A percentile compares a stretch with the other conserved stretches of the same genome.
These are phyloP conservation scores for Lutjanus argentimaculatus DNA, from an alignment of 2,797 vertebrate genomes.

Conservation along the genomic window DNA sequence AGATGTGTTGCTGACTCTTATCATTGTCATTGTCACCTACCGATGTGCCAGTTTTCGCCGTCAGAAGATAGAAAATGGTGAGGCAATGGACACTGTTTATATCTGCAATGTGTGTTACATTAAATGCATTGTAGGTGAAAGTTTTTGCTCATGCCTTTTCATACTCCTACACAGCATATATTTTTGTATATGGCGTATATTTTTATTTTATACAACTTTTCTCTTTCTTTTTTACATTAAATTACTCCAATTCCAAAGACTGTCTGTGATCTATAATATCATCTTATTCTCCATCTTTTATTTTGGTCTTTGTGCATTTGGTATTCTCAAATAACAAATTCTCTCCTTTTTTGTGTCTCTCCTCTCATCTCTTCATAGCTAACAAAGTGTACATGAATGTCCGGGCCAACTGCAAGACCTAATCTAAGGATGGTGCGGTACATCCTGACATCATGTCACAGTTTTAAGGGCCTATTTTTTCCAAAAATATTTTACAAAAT, in stretches of 20 bases:
- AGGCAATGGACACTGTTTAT: not conserved
- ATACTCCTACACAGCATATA: not conserved
- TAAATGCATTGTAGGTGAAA: not conserved
- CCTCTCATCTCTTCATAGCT: constrained; percentile 72
- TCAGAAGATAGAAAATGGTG: constrained; percentile 76
- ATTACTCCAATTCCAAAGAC: too few relatives aligned
- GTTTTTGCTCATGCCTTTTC: not conserved
- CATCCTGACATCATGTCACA: not conserved
- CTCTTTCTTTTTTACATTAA: too few relatives aligned
- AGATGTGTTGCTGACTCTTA: constrained; percentile 83
- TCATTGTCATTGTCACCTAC: constrained; percentile 81
- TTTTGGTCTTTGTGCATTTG: not conserved
- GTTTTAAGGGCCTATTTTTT: not conserved
- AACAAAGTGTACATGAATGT: constrained; percentile 87
- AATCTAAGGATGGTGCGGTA: constrained; percentile 2
- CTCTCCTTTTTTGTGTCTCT: constrained; percentile 4
- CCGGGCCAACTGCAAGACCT: constrained; percentile 77
- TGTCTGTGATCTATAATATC: not conserved
- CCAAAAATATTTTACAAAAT: not conserved
- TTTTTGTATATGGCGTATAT: too few relatives aligned
- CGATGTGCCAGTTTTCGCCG: constrained; percentile 73
- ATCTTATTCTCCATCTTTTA: too few relatives aligned
- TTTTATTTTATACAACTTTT: not conserved
- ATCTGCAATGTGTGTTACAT: not conserved
- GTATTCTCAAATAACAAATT: constrained; percentile 6